Evolutionary conservation across 2,888 invertebrate genomes (phyloP), one percentile per base, ranked within the genome.

Genomic region (Matsumyia berberina): DNA sequence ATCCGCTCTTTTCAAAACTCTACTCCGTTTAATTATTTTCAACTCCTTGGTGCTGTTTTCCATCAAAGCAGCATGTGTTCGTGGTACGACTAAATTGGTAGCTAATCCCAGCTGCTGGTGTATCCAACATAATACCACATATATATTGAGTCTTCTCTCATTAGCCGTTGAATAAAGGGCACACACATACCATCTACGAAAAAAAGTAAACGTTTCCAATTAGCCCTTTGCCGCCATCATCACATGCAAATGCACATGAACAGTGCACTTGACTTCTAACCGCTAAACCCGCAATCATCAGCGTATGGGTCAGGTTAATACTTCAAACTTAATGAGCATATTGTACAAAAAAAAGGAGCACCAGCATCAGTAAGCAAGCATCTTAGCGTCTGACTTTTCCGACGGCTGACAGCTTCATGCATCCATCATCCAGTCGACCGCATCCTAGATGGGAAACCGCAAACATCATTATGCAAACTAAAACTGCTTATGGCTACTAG

Each of bases 401-500:
- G n/a, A 33, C 17, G 44, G 15, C 37, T 55, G 31, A 8, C 12
- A 24, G 55, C 55, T 37, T 19, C 31, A 37, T 6, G 37, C 62
- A 44, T 49, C 46, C 53, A 35, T 35, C 42, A 46, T 57, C 35
- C 57, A 66, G 37, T 37, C 29, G 37, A 17, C 57, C 49, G 15
- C 67, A 76, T 58, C 67, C 49, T 11, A 39, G 29, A 24, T 46
- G 29, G 15, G 31, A 76, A 49, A 31, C 57, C 57, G 49, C 49
- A 76, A 55, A 67, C 76, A 39, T 19, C 67, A 49, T 46, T 67
- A 58, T 76, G 76, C 49, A 67, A 67, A 67, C 66, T 37, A 58
- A 66, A 39, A 76, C 19, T 57, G 42, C 49, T 76, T 58, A 58
- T 39, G 49, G 57, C 76, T 39, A 12, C 58, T 51, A 58, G 58